Evolutionary conservation across 2,113 vertebrate genomes (phyloP), one percentile per base, ranked within the genome.

Genomic region (Serinus canaria): DNA sequence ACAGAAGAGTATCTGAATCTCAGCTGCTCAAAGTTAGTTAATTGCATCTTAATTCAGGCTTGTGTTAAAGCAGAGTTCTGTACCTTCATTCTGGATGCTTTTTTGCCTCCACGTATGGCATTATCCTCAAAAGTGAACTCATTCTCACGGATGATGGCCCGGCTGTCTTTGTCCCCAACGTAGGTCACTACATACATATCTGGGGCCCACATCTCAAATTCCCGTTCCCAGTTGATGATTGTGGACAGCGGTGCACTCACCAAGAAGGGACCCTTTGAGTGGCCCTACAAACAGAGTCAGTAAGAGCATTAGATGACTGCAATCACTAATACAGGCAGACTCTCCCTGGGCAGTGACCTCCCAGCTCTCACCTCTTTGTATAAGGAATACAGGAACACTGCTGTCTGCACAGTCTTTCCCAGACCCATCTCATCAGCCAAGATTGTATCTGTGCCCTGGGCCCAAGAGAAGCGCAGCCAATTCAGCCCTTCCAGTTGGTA

Each of bases 151-250:
- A 99, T 99, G 89, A 99, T 99, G 33, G 99, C 99, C 53, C 99
- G 98, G 97, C 99, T 99, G 97, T 99, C 99, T 95, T 99, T 99
- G 95, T 99, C 99, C 4, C 99, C 99, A 0, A 99, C 98, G 0
- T 99, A 99, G 22, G 99, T 99, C 75, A 99, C 99, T 66, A 99
- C 99, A 6, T 99, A 99, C 98, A 99, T 99, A 94, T 99, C 99
- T 9, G 99, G 99, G 20, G 99, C 99, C 99, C 99, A 99, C 99
- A 99, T 98, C 97, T 99, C 99, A 97, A 99, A 99, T 97, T 99
- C 99, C 76, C 99, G 97, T 89, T 99, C 99, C 99, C 99, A 99
- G 97, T 99, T 99, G 94, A 99, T 99, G 96, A 99, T 99, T 84
- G 99, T 99, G 84, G 99, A 99, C 76, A 99, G 98, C 3, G 99